A percentile compares a stretch with the other conserved stretches of the same genome.
phyloP scores from a whole-genome alignment of 2,888 invertebrate species.

The Halictus quadricinctus region DNA sequence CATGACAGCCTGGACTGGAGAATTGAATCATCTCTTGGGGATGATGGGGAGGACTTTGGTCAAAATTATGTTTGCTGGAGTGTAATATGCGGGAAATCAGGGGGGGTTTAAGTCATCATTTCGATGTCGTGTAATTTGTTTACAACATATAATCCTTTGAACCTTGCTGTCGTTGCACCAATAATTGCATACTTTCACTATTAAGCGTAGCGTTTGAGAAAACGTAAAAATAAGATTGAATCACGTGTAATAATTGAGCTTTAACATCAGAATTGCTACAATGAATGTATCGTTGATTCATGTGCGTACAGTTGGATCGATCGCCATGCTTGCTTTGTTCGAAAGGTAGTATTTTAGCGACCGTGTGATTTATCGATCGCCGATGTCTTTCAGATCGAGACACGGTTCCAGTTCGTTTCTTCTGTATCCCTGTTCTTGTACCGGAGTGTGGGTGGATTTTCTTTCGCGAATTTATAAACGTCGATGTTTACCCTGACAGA shows the following conservation, averaged over 20 bases:
- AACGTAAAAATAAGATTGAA: not conserved
- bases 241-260: not conserved
- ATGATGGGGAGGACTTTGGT: too few relatives aligned
- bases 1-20: too few relatives aligned
- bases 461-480: constrained; percentile 7
- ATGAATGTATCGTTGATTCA: not conserved
- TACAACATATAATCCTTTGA: too few relatives aligned
- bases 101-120: too few relatives aligned
- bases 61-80: too few relatives aligned
- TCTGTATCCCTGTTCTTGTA: not conserved
- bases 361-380: not conserved
- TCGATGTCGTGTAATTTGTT: too few relatives aligned
- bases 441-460: not conserved
- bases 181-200: not conserved
- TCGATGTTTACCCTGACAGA: not conserved
- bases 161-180: too few relatives aligned
- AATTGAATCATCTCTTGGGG: too few relatives aligned
- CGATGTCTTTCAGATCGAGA: not conserved
- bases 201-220: not conserved
- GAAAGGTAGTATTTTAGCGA: not conserved
- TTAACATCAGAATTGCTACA: not conserved
- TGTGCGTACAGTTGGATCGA: too few relatives aligned
- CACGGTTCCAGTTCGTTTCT: not conserved
- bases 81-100: too few relatives aligned
- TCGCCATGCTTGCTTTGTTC: too few relatives aligned